Conservation (phyloP, 2,888 invertebrate genomes). For the Malacosoma neustria region DNA sequence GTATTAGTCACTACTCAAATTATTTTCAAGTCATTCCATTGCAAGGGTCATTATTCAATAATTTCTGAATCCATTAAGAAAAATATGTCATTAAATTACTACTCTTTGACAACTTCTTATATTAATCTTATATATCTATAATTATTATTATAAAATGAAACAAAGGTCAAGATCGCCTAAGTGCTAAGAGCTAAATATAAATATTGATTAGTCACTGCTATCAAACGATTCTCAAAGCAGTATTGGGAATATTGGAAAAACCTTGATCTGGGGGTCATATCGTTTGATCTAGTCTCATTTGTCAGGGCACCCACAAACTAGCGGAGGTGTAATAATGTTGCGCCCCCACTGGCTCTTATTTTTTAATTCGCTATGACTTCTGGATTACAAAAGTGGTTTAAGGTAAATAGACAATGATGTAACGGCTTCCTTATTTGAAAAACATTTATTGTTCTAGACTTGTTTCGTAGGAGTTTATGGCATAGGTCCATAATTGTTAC, state of each 20-base stretch:
- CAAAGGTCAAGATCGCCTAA: not conserved
- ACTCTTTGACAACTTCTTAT: no score
- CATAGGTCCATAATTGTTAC: not conserved
- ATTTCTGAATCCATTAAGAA: no score
- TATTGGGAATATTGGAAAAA: slow-evolving; percentile 1
- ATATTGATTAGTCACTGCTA: not conserved
- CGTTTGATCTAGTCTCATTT: slow-evolving; percentile 37
- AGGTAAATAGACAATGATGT: slow-evolving; percentile 26
- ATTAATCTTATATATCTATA: no score
- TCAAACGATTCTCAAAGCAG: not conserved
- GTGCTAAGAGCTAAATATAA: not conserved
- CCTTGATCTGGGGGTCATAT: slow-evolving; percentile 50
- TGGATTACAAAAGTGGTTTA: slow-evolving; percentile 25
- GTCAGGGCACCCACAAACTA: slow-evolving; percentile 39
- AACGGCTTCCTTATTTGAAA: slow-evolving; percentile 32
- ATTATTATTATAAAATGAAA: not conserved
- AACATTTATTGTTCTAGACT: slow-evolving; percentile 6
- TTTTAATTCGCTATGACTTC: slow-evolving; percentile 23
- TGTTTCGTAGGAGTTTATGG: slow-evolving; percentile 1
- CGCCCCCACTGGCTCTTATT: slow-evolving; percentile 37
- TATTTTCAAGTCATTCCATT: no score
- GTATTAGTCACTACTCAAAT: no score
- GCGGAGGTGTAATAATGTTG: slow-evolving; percentile 45
- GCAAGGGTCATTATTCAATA: no score
- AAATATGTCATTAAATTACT: no score